Evolutionary conservation across 2,113 vertebrate species (phyloP), one percentile per base, ranked within the genome.

Genomic region (Callopanchax toddi): DNA sequence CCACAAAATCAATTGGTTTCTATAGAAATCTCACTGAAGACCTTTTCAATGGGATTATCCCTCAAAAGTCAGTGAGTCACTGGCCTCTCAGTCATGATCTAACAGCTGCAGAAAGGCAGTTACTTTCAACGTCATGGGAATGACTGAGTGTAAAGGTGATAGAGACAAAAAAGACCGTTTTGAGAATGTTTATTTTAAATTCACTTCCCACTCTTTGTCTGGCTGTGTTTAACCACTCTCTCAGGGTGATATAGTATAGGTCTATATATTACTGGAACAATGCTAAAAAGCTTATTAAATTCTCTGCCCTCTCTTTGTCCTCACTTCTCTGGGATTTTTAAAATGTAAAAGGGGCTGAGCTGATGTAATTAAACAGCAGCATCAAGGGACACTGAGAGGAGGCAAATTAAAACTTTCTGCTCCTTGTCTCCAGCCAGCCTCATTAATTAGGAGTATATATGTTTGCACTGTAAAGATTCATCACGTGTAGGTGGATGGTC

Each of bases 391-490:
- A 0, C 3, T 0, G 23, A 63, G 44, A 59, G 6, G 29, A 62
- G 49, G 51, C 44, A 56, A 56, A 60, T 55, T 67, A 67, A 71
- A 73, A 53, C 55, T 56, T 57, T 46, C n/a, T 50, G 21, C 60
- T 76, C 22, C 55, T 40, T 40, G 34, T 74, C 34, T 66, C 72
- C 17, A 52, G 11, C n/a, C 25, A 0, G 42, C 57, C 73, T 83
- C 54, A 60, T 83, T 83, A 83, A 60, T 83, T 83, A 83, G 67
- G 54, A 36, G 54, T 68, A 77, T 71, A 80, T 71, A 71, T 50
- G 70, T 63, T 80, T 71, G 70, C 26, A 26, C 18, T 48, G 63
- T n/a, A 42, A 16, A 78, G 40, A 71, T 53, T 69, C 45, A 68
- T 64, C 62, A 68, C 21, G 71, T 67, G 62, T 53, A 49, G 62